Evolutionary conservation across 2,888 invertebrate species (phyloP).

Genomic region (Rosalia funebris): DNA sequence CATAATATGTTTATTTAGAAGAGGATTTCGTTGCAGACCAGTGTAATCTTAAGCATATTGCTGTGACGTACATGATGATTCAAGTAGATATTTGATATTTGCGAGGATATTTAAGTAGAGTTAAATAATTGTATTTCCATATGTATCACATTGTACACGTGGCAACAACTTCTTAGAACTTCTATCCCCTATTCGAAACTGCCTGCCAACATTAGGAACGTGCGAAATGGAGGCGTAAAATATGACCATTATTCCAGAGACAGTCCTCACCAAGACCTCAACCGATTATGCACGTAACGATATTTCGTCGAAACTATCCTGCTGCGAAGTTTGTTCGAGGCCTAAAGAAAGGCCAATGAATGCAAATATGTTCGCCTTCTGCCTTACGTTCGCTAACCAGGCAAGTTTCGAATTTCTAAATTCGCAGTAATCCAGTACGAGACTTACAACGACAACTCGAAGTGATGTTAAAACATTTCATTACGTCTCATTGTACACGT

Average conservation of each 20-base stretch:
- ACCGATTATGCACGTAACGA: constrained; percentile 4
- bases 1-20: no score
- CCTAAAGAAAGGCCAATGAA: constrained; percentile 10
- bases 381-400: constrained; percentile 2
- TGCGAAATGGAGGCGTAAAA: neutral
- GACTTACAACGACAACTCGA: neutral
- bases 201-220: neutral
- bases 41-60: no score
- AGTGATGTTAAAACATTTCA: constrained; percentile 7
- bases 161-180: neutral
- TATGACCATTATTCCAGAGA: neutral
- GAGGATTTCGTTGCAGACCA: no score
- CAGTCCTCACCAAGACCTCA: neutral
- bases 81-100: neutral
- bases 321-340: constrained; percentile 1
- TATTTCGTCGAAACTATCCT: constrained; percentile 2
- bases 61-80: no score
- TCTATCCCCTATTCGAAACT: neutral
- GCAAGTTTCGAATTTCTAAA: constrained; percentile 7
- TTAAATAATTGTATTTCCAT: neutral
- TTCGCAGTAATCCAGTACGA: constrained; percentile 2
- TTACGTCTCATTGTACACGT: constrained; percentile 10
- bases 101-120: no score
- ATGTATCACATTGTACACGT: neutral
- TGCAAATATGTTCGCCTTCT: constrained; percentile 17